These are phyloP conservation scores for Protonibea diacanthus DNA, from an alignment of 2,797 vertebrate species.

Conservation along the genomic window DNA sequence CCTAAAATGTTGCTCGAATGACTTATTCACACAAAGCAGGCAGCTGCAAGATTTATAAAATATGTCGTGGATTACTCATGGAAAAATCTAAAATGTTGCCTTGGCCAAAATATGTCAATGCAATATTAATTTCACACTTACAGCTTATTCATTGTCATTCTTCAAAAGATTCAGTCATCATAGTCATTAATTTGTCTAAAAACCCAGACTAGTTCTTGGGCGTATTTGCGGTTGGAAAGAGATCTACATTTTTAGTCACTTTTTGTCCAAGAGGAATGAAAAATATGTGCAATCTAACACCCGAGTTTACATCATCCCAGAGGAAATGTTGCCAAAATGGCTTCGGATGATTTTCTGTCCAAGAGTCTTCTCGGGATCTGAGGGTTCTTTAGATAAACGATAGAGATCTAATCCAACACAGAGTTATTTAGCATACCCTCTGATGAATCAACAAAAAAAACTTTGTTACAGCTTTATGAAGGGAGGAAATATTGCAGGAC, in stretches of 20 bases:
- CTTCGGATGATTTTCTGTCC: slow-evolving; percentile 1
- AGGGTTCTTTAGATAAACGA: neutral
- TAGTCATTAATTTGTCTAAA: neutral
- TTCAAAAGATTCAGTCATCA: neutral
- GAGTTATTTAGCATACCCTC: neutral
- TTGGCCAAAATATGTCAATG: neutral
- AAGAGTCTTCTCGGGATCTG: neutral
- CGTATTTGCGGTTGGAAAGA: slow-evolving; percentile 1
- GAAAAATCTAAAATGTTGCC: neutral
- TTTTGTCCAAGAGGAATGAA: slow-evolving; percentile 10
- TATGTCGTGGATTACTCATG: neutral
- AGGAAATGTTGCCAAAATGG: neutral
- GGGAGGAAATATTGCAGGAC: neutral
- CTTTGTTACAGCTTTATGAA: neutral
- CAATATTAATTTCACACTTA: neutral
- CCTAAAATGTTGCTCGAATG: neutral
- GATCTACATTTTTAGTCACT: neutral
- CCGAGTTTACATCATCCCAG: neutral
- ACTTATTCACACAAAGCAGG: neutral
- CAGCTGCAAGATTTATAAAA: neutral
- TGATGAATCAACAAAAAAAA: neutral
- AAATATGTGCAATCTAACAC: neutral
- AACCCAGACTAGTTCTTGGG: neutral
- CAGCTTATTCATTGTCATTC: neutral
- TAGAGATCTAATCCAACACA: neutral